These are phyloP conservation scores for Hippocampus mohnikei DNA, from an alignment of 2,113 vertebrate genomes.

Conservation along the genomic window DNA sequence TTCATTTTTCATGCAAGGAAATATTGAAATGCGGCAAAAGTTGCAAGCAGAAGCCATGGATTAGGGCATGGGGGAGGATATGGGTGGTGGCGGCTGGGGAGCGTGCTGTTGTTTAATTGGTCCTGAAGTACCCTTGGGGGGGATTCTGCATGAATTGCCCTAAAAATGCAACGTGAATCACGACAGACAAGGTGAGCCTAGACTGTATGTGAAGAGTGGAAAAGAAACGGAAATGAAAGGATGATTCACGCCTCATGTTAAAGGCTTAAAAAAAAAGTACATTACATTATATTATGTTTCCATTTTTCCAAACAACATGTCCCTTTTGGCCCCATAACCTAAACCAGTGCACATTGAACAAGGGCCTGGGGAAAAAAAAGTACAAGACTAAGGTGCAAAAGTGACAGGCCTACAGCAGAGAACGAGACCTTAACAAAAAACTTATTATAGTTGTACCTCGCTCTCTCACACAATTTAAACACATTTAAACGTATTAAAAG, in stretches of 20 bases:
- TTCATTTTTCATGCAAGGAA: constrained; percentile 6
- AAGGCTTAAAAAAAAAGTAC: constrained; percentile 2
- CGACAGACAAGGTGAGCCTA: constrained; percentile 38
- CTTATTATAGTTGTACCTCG: too few relatives aligned
- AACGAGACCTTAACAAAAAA: too few relatives aligned
- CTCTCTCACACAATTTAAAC: too few relatives aligned
- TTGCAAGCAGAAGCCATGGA: constrained; percentile 13
- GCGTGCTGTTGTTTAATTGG: constrained; percentile 35
- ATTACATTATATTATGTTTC: neutral
- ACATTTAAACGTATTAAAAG: too few relatives aligned
- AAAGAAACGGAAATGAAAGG: constrained; percentile 14
- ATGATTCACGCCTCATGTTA: constrained; percentile 10
- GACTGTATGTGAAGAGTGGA: constrained; percentile 32
- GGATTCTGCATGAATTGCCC: constrained; percentile 34
- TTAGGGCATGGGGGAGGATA: constrained; percentile 42
- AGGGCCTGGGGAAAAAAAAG: too few relatives aligned
- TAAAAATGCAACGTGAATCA: constrained; percentile 33
- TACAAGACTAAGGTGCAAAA: too few relatives aligned
- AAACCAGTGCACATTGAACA: neutral
- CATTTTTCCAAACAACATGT: neutral
- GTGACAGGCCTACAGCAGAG: too few relatives aligned
- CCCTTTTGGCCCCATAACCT: neutral
- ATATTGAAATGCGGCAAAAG: constrained; percentile 22
- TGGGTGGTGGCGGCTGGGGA: constrained; percentile 8
- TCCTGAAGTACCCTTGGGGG: constrained; percentile 19